A percentile compares a stretch with the other conserved stretches of the same genome.
Conservation (phyloP, 2,113 vertebrate species). For the Lagopus muta region DNA sequence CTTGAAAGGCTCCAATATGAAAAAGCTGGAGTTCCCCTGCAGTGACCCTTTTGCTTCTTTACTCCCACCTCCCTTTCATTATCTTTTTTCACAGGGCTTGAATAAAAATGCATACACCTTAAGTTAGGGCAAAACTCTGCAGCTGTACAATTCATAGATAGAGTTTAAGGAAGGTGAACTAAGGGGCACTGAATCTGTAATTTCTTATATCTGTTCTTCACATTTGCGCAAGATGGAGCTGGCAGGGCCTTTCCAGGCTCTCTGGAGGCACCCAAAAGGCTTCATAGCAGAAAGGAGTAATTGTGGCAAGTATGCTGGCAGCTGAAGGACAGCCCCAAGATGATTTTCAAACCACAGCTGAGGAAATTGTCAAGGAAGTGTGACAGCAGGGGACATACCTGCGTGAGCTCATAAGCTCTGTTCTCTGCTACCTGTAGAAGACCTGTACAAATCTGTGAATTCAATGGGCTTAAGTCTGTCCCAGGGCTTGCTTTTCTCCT, state of each 20-base stretch:
- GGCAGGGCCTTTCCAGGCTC: neutral
- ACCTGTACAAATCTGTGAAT: neutral
- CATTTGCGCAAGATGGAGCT: neutral
- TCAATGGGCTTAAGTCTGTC: neutral
- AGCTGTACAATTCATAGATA: neutral
- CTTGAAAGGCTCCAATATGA: constrained; percentile 64
- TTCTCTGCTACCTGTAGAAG: neutral
- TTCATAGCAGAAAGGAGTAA: constrained; percentile 1
- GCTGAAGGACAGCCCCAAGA: constrained; percentile 9
- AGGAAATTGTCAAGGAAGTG: neutral
- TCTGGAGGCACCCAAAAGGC: constrained; percentile 24
- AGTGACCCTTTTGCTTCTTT: constrained; percentile 39
- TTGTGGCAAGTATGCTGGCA: constrained; percentile 12
- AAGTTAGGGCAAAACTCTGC: constrained; percentile 37
- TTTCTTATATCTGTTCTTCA: neutral
- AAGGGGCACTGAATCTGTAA: constrained; percentile 36
- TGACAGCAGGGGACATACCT: constrained; percentile 1
- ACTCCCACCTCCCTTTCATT: constrained; percentile 57
- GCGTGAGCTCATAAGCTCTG: neutral
- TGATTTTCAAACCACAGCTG: constrained; percentile 18
- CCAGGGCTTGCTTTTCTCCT: neutral
- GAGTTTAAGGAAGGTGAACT: constrained; percentile 48
- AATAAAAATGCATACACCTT: constrained; percentile 15
- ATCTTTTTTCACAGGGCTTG: constrained; percentile 25
- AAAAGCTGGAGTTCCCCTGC: constrained; percentile 32